A percentile compares a stretch with the other conserved stretches of the same genome.
Conservation (phyloP, 2,113 vertebrate genomes). For the Dipodomys ordii region DNA sequence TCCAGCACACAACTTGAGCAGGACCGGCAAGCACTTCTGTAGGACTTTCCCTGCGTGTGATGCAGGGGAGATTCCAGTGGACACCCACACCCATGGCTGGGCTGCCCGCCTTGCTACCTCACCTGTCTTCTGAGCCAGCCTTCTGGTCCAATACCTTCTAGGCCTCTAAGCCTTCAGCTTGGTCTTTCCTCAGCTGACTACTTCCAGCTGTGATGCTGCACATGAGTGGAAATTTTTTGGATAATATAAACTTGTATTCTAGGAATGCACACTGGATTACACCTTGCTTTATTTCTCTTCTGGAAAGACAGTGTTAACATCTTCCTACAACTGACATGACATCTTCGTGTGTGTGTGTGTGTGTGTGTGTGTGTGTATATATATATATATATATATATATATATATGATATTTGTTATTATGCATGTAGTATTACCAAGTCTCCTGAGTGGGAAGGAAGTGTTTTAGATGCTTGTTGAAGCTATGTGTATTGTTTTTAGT, state of each 20-base stretch:
- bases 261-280: neutral
- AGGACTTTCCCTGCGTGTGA: neutral
- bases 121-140: neutral
- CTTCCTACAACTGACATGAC: neutral
- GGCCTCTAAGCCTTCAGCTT: neutral
- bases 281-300: neutral
- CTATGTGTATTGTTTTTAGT: neutral
- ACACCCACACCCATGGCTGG: too few species aligned
- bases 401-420: neutral
- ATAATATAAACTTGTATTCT: neutral
- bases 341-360: too few species aligned
- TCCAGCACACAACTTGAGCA: neutral
- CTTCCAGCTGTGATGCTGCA: neutral
- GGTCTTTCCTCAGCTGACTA: neutral
- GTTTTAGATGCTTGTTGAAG: neutral
- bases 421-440: fast-evolving
- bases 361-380: too few species aligned
- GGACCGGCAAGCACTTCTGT: too few species aligned
- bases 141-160: neutral
- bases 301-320: neutral
- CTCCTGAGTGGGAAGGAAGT: neutral
- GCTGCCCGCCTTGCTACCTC: too few species aligned
- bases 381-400: too few species aligned
- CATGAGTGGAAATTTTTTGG: neutral
- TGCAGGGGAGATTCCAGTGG: too few species aligned